Percentiles rank a stretch among this genome's conserved stretches.
Conservation (phyloP, 2,888 invertebrate genomes). For the Cheilosia grossa region DNA sequence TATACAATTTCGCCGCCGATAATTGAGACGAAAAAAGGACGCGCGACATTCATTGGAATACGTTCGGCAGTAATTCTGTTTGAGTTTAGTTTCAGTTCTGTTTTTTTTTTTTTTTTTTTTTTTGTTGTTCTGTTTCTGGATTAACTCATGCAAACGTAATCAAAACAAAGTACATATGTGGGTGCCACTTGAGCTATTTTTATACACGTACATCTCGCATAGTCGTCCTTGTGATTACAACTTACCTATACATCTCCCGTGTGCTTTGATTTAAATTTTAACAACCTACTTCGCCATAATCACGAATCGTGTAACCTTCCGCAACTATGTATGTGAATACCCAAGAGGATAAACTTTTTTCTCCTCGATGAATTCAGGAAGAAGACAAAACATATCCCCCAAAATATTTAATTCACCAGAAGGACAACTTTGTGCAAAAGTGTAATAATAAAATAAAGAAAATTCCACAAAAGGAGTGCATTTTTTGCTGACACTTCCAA, state of each 20-base stretch:
- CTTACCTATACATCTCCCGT: constrained; percentile 10
- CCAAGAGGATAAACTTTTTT: constrained; percentile 37
- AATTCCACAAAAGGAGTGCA: background rate
- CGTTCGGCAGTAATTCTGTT: background rate
- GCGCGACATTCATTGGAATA: constrained; percentile 15
- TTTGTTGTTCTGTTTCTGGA: constrained; percentile 18
- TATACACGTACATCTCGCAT: constrained; percentile 24
- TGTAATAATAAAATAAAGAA: constrained; percentile 2
- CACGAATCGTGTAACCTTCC: constrained; percentile 46
- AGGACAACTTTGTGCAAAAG: constrained; percentile 3
- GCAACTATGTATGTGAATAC: constrained; percentile 40
- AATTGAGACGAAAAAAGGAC: constrained; percentile 2
- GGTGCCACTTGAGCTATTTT: constrained; percentile 68
- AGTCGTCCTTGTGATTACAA: constrained; percentile 33
- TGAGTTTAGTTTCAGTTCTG: constrained; percentile 21
- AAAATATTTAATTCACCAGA: constrained; percentile 11
- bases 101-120: background rate
- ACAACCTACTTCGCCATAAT: constrained; percentile 59
- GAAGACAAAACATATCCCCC: background rate
- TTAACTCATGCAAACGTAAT: constrained; percentile 54
- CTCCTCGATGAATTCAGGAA: background rate
- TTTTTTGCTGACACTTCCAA: background rate
- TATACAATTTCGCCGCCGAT: constrained; percentile 40
- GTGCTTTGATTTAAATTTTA: constrained; percentile 57
- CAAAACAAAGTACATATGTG: constrained; percentile 52